Evolutionary conservation across 2,113 vertebrate species (phyloP).

Genomic region (Calypte anna): DNA sequence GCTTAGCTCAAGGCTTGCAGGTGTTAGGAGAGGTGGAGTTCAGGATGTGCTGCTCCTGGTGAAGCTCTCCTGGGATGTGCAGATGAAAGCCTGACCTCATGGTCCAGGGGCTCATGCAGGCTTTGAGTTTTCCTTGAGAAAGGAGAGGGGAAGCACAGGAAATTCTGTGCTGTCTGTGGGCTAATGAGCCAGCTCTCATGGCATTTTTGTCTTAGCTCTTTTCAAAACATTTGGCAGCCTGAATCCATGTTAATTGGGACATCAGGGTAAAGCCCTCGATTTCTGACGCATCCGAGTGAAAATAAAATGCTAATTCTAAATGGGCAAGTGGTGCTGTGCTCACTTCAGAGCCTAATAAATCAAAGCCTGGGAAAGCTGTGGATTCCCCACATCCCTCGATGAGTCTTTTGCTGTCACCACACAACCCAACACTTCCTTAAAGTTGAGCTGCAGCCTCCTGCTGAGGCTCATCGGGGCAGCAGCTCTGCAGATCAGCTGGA

Average conservation of each 20-base stretch:
- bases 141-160: neutral
- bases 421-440: neutral
- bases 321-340: neutral
- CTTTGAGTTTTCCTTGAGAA: neutral
- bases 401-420: neutral
- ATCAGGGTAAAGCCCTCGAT: neutral
- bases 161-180: neutral
- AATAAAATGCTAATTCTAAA: neutral
- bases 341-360: neutral
- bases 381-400: neutral
- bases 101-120: neutral
- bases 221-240: neutral
- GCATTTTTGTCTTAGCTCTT: neutral
- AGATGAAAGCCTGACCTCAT: neutral
- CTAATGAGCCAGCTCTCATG: neutral
- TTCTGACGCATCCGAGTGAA: neutral
- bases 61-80: neutral
- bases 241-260: neutral
- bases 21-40: rapidly evolving
- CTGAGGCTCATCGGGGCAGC: neutral
- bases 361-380: neutral
- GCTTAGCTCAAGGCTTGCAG: neutral
- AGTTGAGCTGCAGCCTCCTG: neutral
- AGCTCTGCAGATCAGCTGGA: neutral
- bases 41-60: rapidly evolving